These are phyloP conservation scores for Lepidocolaptes lacrymiger DNA, from an alignment of 2,797 vertebrate species.

Conservation along the genomic window DNA sequence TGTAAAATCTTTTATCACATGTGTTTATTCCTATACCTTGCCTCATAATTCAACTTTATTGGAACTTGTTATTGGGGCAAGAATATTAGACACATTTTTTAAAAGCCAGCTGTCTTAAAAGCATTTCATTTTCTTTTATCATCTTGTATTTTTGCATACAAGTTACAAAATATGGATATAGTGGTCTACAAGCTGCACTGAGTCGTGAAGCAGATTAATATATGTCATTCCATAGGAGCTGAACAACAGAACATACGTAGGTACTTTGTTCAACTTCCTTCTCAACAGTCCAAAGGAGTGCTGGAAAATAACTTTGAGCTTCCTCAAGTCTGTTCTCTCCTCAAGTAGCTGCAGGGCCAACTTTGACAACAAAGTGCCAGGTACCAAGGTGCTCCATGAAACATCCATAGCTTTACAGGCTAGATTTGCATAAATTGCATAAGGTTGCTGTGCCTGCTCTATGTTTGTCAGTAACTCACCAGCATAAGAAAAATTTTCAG, in stretches of 20 bases:
- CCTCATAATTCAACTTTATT: neutral
- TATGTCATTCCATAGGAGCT: neutral
- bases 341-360: neutral
- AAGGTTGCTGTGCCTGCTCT: neutral
- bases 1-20: neutral
- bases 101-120: neutral
- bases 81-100: neutral
- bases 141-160: neutral
- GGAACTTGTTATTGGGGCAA: neutral
- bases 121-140: neutral
- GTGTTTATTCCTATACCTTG: neutral
- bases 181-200: neutral
- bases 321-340: neutral
- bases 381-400: neutral
- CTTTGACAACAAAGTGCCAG: neutral
- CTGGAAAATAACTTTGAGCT: neutral
- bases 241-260: neutral
- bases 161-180: neutral
- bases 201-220: neutral
- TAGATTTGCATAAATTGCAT: neutral
- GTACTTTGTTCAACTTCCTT: neutral
- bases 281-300: neutral
- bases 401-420: neutral
- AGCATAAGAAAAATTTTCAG: neutral
- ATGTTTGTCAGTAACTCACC: neutral